These are phyloP conservation scores for Lasioglossum vierecki DNA, from an alignment of 2,888 invertebrate genomes.

Conservation along the genomic window DNA sequence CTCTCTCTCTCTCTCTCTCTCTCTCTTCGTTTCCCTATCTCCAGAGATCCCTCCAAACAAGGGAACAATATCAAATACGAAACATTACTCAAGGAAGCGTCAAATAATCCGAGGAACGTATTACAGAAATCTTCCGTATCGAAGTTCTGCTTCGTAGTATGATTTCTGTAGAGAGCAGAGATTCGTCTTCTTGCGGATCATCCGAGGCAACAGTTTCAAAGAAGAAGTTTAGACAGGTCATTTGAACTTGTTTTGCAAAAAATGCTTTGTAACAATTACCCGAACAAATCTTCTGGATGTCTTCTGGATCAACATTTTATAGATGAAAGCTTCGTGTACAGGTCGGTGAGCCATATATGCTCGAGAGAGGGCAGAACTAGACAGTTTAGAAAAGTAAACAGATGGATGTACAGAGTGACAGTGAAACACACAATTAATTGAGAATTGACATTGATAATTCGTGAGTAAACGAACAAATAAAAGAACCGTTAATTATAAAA, in stretches of 20 bases:
- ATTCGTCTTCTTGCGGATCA: not conserved
- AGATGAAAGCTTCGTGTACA: no score
- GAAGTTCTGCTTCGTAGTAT: not conserved
- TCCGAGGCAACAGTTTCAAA: not conserved
- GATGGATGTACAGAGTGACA: no score
- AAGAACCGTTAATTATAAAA: no score
- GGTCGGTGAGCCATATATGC: no score
- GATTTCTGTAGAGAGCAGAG: not conserved
- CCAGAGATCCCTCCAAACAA: not conserved
- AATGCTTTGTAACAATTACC: not conserved
- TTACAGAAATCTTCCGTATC: slow-evolving; percentile 1
- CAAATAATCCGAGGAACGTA: not conserved
- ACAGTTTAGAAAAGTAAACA: no score
- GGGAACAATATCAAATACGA: not conserved
- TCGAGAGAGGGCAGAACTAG: no score
- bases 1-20: not conserved
- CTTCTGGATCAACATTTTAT: no score
- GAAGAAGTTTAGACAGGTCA: not conserved
- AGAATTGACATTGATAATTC: no score
- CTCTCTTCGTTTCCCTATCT: not conserved
- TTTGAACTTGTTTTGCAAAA: not conserved
- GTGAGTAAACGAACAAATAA: no score
- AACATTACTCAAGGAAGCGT: not conserved
- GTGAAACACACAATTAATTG: no score
- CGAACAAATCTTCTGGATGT: no score